Conservation (phyloP, 2,888 invertebrate genomes). For the Nymphalis polychloros region DNA sequence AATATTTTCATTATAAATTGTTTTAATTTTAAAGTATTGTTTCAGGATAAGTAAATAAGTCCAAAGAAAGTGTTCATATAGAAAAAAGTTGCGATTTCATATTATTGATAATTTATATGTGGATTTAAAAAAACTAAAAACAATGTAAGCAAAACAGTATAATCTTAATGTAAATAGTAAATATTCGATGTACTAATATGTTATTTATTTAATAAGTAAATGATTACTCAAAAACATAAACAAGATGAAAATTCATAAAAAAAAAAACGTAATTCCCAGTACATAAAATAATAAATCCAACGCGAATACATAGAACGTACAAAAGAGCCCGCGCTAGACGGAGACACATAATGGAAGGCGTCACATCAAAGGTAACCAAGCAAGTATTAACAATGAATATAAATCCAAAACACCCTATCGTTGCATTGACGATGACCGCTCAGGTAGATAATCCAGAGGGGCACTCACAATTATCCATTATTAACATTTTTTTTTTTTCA, state of each 20-base stretch:
- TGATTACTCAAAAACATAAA: slow-evolving; percentile 16
- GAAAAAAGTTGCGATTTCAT: too few relatives aligned
- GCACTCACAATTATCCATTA: slow-evolving; percentile 66
- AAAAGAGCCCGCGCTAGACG: background rate
- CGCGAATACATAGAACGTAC: slow-evolving; percentile 17
- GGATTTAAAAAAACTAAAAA: too few relatives aligned
- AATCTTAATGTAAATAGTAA: too few relatives aligned
- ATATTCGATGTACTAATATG: too few relatives aligned
- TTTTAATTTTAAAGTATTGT: too few relatives aligned
- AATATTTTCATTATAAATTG: too few relatives aligned
- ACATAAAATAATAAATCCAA: slow-evolving; percentile 7
- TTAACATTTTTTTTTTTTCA: slow-evolving; percentile 51
- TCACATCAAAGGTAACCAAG: slow-evolving; percentile 69
- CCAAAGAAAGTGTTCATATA: too few relatives aligned
- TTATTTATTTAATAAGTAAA: too few relatives aligned
- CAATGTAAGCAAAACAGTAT: too few relatives aligned
- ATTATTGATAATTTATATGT: too few relatives aligned
- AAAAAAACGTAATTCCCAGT: background rate
- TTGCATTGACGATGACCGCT: slow-evolving; percentile 58
- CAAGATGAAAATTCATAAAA: slow-evolving; percentile 4
- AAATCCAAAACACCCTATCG: slow-evolving; percentile 44
- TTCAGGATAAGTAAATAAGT: too few relatives aligned
- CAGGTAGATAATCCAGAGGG: slow-evolving; percentile 77
- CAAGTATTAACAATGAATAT: slow-evolving; percentile 53
- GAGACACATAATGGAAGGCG: slow-evolving; percentile 55